Conservation (phyloP, 2,113 vertebrate genomes). For the Steatornis caripensis region DNA sequence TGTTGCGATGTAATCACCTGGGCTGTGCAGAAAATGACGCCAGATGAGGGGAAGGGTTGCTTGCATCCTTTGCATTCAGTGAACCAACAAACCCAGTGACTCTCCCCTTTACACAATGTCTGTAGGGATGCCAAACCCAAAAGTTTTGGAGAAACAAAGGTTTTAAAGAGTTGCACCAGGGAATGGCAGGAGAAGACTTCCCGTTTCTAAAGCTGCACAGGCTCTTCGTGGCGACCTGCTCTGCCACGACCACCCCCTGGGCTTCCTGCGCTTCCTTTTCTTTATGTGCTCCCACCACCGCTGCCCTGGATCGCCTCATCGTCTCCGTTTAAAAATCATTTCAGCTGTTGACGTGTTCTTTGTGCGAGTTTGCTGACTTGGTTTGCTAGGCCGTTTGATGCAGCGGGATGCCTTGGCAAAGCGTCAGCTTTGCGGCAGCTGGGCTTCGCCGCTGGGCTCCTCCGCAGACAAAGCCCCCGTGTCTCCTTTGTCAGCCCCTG, state of each 20-base stretch:
- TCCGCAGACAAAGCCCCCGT: not conserved
- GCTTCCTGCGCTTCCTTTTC: not conserved
- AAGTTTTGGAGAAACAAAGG: not conserved
- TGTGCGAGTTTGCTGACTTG: not conserved
- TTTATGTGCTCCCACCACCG: not conserved
- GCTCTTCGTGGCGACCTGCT: not conserved
- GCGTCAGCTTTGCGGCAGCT: not conserved
- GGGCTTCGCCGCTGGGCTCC: not conserved
- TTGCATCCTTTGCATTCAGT: not conserved
- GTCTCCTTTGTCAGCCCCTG: not conserved
- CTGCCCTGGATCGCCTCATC: not conserved
- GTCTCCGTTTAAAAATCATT: not conserved
- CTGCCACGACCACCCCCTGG: rapidly evolving
- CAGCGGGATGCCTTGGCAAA: not conserved
- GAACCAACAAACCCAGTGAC: not conserved
- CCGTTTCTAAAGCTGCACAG: not conserved
- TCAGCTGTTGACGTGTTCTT: not conserved
- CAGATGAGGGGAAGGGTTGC: not conserved
- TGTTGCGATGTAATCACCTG: not conserved
- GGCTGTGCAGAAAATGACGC: not conserved
- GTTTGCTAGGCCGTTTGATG: not conserved
- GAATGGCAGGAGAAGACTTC: not conserved
- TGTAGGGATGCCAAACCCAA: not conserved
- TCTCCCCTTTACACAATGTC: not conserved
- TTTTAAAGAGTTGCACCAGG: not conserved